These are phyloP conservation scores for Perca schrenkii DNA, from an alignment of 2,113 vertebrate genomes.

Conservation along the genomic window DNA sequence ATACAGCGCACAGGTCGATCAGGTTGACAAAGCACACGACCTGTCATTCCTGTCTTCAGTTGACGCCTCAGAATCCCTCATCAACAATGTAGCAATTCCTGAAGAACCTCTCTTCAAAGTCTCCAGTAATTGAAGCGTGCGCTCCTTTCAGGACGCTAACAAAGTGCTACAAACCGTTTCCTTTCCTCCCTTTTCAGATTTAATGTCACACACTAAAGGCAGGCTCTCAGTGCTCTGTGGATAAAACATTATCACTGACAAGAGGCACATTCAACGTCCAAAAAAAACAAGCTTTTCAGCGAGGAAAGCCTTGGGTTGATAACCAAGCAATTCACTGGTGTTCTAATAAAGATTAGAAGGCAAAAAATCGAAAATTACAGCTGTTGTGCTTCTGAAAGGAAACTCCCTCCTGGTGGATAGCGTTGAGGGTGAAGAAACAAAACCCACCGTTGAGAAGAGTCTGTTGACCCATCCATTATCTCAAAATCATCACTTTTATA, in stretches of 20 bases:
- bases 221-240: neutral
- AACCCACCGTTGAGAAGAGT: accelerated
- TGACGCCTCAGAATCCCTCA: neutral
- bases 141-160: neutral
- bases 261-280: neutral
- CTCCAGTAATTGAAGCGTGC: neutral
- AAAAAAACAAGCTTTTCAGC: neutral
- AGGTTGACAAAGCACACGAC: neutral
- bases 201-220: neutral
- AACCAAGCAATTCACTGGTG: too few relatives aligned
- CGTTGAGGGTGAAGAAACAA: neutral
- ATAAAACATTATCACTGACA: neutral
- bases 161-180: neutral
- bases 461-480: neutral
- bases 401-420: neutral
- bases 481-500: constrained; percentile 5
- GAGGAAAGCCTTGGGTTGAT: neutral
- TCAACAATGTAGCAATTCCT: neutral
- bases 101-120: neutral
- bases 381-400: neutral
- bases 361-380: neutral
- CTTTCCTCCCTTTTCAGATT: neutral
- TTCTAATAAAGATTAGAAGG: neutral
- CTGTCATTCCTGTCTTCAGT: neutral
- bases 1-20: neutral